Conservation (phyloP, 2,113 vertebrate genomes). For the Actinemys pallida region DNA sequence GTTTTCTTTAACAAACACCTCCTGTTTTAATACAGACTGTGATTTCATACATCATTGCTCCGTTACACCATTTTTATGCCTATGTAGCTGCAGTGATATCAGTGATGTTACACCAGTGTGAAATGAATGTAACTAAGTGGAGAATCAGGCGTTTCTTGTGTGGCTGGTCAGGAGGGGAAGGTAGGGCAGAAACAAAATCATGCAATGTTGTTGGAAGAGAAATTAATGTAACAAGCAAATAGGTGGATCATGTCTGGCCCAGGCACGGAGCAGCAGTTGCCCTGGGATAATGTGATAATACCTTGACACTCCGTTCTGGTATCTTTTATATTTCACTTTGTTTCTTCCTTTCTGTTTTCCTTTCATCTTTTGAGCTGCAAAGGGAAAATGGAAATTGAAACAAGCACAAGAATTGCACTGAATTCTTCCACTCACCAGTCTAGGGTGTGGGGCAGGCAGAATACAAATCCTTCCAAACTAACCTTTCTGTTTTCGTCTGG, state of each 20-base stretch:
- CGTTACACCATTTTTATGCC: background rate
- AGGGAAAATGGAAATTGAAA: background rate
- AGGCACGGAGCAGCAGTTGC: background rate
- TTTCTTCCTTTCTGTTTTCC: background rate
- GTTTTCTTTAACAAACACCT: background rate
- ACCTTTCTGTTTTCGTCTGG: background rate
- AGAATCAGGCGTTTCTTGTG: background rate
- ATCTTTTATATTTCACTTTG: background rate
- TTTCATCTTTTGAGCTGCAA: background rate
- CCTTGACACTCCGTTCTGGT: background rate
- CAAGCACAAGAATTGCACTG: background rate
- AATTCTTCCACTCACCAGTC: background rate
- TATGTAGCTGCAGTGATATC: background rate
- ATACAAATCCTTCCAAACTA: background rate
- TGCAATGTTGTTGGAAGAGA: background rate
- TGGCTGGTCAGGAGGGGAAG: background rate
- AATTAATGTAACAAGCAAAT: background rate
- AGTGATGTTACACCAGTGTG: background rate
- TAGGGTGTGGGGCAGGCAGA: background rate
- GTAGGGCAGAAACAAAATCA: background rate
- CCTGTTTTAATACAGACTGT: background rate
- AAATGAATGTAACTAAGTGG: background rate
- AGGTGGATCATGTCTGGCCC: background rate
- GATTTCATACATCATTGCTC: background rate
- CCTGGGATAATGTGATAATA: background rate